phyloP scores from a whole-genome alignment of 2,797 vertebrate species.

The Pempheris klunzingeri region DNA sequence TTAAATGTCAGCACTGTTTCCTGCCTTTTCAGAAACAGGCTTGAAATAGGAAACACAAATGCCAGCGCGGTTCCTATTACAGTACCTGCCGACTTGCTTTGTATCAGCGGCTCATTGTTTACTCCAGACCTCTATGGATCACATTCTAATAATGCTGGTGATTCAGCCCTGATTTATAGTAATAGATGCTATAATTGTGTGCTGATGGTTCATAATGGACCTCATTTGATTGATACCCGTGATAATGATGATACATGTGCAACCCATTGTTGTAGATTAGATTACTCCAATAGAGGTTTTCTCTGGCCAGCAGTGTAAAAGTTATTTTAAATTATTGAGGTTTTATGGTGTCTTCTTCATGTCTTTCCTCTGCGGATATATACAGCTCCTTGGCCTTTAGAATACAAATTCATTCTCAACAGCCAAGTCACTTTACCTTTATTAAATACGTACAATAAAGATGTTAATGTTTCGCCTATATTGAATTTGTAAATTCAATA shows the following conservation, averaged over 20 bases:
- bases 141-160: conserved; percentile 48
- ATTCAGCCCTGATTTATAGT: conserved; percentile 67
- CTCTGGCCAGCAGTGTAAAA: conserved; percentile 12
- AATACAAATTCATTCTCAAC: conserved; percentile 36
- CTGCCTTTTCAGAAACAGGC: conserved; percentile 79
- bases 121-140: conserved; percentile 65
- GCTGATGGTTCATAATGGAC: conserved; percentile 58
- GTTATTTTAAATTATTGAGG: conserved; percentile 21
- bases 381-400: conserved; percentile 19
- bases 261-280: conserved; percentile 45
- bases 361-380: conserved; percentile 21
- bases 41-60: conserved; percentile 82
- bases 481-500: conserved; percentile 16
- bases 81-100: conserved; percentile 58
- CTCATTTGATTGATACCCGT: conserved; percentile 63
- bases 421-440: conserved; percentile 24
- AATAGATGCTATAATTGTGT: conserved; percentile 59
- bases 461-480: conserved; percentile 19
- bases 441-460: conserved; percentile 40
- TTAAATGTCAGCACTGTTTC: conserved; percentile 85
- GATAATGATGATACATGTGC: conserved; percentile 57
- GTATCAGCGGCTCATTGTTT: conserved; percentile 68
- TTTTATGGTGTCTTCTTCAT: conserved; percentile 40
- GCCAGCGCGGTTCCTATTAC: conserved; percentile 70
- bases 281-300: conserved; percentile 46